Percentiles rank a stretch among this genome's conserved stretches.
Conservation (phyloP, 2,888 invertebrate genomes). For the Zele albiditarsus region DNA sequence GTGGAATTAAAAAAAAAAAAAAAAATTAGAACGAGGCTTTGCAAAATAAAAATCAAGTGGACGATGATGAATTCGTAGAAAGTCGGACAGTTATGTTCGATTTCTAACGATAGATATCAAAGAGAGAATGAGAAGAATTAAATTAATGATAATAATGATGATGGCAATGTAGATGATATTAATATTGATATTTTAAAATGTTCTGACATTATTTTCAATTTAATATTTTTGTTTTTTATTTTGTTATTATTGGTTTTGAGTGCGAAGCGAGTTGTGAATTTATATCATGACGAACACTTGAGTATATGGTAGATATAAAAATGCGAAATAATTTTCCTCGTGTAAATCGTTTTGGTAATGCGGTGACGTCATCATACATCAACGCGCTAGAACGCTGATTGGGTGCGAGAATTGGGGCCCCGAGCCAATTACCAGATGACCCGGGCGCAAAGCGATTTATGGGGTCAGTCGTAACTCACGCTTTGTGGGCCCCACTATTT, state of each 20-base stretch:
- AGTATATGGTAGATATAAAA: background rate
- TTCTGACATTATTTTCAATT: background rate
- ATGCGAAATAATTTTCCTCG: slow-evolving; percentile 59
- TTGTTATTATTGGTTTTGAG: background rate
- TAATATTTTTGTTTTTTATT: background rate
- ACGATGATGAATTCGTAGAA: slow-evolving; percentile 43
- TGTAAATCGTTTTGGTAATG: slow-evolving; percentile 65
- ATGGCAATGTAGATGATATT: background rate
- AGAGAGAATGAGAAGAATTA: background rate
- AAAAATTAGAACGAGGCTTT: slow-evolving; percentile 2
- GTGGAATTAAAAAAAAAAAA: slow-evolving; percentile 19
- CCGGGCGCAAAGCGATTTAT: slow-evolving; percentile 62
- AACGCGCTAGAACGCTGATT: slow-evolving; percentile 60
- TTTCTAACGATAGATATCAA: slow-evolving; percentile 31
- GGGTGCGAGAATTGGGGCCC: slow-evolving; percentile 69
- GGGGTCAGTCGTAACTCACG: slow-evolving; percentile 68
- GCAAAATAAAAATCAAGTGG: slow-evolving; percentile 37
- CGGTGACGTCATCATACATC: slow-evolving; percentile 67
- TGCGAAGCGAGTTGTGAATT: background rate
- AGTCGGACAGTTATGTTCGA: slow-evolving; percentile 31
- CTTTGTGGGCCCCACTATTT: slow-evolving; percentile 45
- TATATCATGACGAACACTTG: slow-evolving; percentile 33
- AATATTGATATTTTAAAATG: slow-evolving; percentile 8
- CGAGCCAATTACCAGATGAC: slow-evolving; percentile 67
- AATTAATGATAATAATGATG: slow-evolving; percentile 13